These are phyloP conservation scores for Atlantisia rogersi DNA, from an alignment of 2,113 vertebrate genomes.

Conservation along the genomic window DNA sequence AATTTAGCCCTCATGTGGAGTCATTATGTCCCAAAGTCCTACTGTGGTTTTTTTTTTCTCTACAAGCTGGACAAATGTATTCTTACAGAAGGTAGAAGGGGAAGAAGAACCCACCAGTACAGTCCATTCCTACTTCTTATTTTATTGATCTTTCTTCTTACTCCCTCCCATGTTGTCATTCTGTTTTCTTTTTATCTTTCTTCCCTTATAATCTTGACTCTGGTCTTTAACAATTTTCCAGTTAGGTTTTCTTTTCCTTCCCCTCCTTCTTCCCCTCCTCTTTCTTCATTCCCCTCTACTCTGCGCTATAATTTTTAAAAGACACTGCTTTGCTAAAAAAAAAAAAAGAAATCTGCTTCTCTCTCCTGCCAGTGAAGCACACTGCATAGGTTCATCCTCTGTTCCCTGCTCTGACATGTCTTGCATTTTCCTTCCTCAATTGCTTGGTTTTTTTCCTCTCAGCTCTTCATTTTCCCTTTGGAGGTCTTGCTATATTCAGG, in stretches of 20 bases:
- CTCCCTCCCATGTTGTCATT: neutral
- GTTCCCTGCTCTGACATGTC: neutral
- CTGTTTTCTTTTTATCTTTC: neutral
- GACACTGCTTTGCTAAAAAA: too few species aligned
- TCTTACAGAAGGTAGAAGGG: neutral
- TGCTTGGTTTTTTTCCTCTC: neutral
- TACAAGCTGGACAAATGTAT: neutral
- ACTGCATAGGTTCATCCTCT: neutral
- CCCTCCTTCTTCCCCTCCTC: neutral
- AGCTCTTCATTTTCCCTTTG: neutral
- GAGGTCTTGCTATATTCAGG: neutral
- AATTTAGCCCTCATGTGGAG: rapidly evolving
- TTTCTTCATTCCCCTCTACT: neutral
- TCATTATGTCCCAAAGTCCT: neutral
- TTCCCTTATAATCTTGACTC: neutral
- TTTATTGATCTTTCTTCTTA: neutral
- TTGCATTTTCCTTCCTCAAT: neutral
- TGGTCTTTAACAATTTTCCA: neutral
- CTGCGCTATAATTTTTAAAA: neutral
- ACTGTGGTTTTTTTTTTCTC: neutral
- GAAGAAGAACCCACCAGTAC: neutral
- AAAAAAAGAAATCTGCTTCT: neutral
- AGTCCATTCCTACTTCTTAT: neutral
- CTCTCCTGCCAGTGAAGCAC: neutral
- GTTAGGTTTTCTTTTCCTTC: neutral